phyloP scores from a whole-genome alignment of 2,113 vertebrate genomes.

The Malurus elegans region DNA sequence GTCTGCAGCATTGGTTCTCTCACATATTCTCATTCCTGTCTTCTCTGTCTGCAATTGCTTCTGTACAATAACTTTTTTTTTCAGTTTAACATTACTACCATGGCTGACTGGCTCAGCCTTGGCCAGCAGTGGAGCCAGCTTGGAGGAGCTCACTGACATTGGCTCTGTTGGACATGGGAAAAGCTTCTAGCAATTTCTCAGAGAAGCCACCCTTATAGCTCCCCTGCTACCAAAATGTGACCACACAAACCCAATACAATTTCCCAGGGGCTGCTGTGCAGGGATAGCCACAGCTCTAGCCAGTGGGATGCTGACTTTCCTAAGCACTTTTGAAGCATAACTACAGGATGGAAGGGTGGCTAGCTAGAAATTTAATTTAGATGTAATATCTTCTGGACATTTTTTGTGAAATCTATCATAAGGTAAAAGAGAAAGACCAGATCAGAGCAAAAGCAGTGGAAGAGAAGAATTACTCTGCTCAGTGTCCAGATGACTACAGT shows the following conservation, averaged over 20 bases:
- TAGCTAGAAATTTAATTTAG: background rate
- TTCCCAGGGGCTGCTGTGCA: background rate
- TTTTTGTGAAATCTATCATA: background rate
- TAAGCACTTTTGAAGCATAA: background rate
- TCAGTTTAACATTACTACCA: background rate
- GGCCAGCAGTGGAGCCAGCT: background rate
- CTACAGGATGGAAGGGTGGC: background rate
- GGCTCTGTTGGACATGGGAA: background rate
- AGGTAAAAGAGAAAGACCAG: background rate
- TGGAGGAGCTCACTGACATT: background rate
- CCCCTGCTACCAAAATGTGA: background rate
- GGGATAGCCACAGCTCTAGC: background rate
- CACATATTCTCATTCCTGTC: background rate
- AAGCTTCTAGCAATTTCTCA: background rate
- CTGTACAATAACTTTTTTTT: too few species aligned
- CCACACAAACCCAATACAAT: too few species aligned
- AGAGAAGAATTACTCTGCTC: background rate
- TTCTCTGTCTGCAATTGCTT: background rate
- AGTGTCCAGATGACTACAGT: fast-evolving
- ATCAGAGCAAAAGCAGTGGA: background rate
- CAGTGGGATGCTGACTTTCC: background rate
- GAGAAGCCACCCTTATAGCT: background rate
- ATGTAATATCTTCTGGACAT: background rate
- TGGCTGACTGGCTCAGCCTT: background rate
- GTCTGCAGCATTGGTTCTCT: background rate